These are phyloP conservation scores for Drosophila falleni DNA, from an alignment of 2,888 invertebrate genomes.

Conservation along the genomic window DNA sequence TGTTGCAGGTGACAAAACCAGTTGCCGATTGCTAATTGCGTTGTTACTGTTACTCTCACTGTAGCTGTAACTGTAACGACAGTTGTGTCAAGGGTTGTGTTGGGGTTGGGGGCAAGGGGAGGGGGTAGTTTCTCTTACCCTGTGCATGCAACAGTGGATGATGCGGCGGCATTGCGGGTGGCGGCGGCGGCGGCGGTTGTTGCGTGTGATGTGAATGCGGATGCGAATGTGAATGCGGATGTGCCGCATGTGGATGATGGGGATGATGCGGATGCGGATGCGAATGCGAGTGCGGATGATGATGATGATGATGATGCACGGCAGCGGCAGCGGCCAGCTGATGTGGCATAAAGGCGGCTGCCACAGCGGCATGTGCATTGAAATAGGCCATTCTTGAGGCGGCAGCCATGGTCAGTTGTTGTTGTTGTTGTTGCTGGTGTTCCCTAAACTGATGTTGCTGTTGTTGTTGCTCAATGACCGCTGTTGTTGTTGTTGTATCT, in stretches of 20 bases:
- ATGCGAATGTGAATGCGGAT: constrained; percentile 16
- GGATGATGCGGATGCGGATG: constrained; percentile 29
- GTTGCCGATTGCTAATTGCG: constrained; percentile 74
- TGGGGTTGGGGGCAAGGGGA: background rate
- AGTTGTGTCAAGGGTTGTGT: background rate
- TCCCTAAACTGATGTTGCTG: constrained; percentile 13
- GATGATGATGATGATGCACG: constrained; percentile 70
- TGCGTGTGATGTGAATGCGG: constrained; percentile 35
- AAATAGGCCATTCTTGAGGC: constrained; percentile 95
- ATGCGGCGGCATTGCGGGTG: constrained; percentile 61
- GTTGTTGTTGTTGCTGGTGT: constrained; percentile 67
- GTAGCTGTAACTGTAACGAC: constrained; percentile 34
- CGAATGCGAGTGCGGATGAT: constrained; percentile 36
- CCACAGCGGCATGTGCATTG: constrained; percentile 96
- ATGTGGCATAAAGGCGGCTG: constrained; percentile 93
- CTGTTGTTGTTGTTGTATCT: constrained; percentile 23
- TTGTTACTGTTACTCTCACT: constrained; percentile 44
- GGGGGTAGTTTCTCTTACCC: constrained; percentile 78
- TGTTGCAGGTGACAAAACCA: constrained; percentile 71
- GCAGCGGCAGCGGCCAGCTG: constrained; percentile 87
- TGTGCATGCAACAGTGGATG: constrained; percentile 85
- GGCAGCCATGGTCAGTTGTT: constrained; percentile 85
- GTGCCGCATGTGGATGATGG: background rate
- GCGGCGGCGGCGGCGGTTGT: constrained; percentile 32
- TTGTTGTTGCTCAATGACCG: constrained; percentile 6